Percentiles rank a stretch among this genome's conserved stretches.
Conservation (phyloP, 2,797 vertebrate species). For the Sciurus carolinensis region DNA sequence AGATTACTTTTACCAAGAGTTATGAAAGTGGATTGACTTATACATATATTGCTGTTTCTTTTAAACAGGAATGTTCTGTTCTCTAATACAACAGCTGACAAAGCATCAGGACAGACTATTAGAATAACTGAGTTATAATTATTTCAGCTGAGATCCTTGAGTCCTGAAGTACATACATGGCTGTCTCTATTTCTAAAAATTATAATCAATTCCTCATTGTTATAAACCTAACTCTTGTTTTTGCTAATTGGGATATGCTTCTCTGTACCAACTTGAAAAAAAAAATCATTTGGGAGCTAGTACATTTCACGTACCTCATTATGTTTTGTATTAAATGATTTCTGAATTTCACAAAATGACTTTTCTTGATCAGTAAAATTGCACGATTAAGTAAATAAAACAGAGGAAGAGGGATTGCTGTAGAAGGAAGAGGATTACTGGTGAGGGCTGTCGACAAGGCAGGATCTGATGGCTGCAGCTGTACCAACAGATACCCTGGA, state of each 20-base stretch:
- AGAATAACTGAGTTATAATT: constrained; percentile 35
- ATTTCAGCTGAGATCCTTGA: constrained; percentile 51
- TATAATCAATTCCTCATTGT: constrained; percentile 27
- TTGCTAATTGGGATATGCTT: constrained; percentile 50
- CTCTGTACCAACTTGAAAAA: neutral
- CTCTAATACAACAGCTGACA: constrained; percentile 71
- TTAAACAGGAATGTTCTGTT: constrained; percentile 59
- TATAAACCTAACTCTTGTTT: constrained; percentile 26
- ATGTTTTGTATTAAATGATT: constrained; percentile 48
- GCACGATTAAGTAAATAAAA: constrained; percentile 9
- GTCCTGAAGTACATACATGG: neutral
- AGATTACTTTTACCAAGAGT: constrained; percentile 48
- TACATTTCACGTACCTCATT: constrained; percentile 9
- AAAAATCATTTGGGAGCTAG: constrained; percentile 35
- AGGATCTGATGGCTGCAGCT: neutral
- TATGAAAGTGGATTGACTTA: constrained; percentile 54
- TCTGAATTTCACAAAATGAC: constrained; percentile 6
- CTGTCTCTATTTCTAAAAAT: neutral
- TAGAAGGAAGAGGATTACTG: neutral
- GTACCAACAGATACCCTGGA: neutral
- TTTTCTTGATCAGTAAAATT: constrained; percentile 26
- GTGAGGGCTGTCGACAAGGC: neutral
- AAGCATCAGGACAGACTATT: constrained; percentile 30
- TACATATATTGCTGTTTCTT: constrained; percentile 48
- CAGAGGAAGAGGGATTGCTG: fast-evolving